A percentile compares a stretch with the other conserved stretches of the same genome.
phyloP scores from a whole-genome alignment of 2,888 invertebrate genomes.

The Apamea monoglypha region DNA sequence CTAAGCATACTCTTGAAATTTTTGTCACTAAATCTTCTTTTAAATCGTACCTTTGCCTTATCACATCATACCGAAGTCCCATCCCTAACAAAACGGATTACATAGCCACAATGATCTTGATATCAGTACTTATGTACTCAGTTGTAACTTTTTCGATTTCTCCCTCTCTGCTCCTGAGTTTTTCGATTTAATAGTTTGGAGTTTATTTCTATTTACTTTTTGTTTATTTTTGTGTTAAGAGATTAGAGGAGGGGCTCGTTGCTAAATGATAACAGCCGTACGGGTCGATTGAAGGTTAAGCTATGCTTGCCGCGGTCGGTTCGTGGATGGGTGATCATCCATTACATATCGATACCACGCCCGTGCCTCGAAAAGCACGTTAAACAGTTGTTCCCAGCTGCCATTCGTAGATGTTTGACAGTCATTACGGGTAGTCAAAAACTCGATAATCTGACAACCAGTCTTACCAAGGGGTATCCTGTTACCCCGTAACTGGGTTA shows the following conservation, averaged over 20 bases:
- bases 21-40: too few relatives aligned
- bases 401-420: too few relatives aligned
- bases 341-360: too few relatives aligned
- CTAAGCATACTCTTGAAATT: too few relatives aligned
- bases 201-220: background rate
- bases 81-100: constrained; percentile 62
- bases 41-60: too few relatives aligned
- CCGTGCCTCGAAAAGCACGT: background rate
- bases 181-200: constrained; percentile 49
- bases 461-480: background rate
- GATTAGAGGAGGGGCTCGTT: background rate
- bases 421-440: too few relatives aligned
- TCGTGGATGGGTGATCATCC: background rate
- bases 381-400: too few relatives aligned
- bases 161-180: constrained; percentile 34
- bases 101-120: constrained; percentile 47
- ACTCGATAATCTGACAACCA: background rate
- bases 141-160: constrained; percentile 65
- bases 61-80: background rate
- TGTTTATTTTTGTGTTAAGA: background rate
- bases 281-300: too few relatives aligned
- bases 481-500: too few relatives aligned
- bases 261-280: background rate
- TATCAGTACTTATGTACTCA: constrained; percentile 52
- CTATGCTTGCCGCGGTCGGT: background rate